Percentiles rank a stretch among this genome's conserved stretches.
These are phyloP conservation scores for Orchestes rusci DNA, from an alignment of 2,888 invertebrate genomes.

Conservation along the genomic window DNA sequence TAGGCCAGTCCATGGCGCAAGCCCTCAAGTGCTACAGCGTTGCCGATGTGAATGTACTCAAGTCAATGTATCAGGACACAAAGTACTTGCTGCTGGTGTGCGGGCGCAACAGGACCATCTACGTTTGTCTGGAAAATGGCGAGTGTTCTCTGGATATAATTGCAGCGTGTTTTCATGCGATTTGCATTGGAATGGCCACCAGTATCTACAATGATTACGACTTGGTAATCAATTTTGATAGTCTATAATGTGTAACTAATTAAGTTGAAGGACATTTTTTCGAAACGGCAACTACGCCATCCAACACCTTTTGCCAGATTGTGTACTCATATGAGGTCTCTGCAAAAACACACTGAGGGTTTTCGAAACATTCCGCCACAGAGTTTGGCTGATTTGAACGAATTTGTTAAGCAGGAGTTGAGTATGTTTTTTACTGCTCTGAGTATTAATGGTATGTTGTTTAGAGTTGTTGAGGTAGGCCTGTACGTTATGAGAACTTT, in stretches of 20 bases:
- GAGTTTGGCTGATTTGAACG: conserved; percentile 34
- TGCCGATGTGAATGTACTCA: conserved; percentile 42
- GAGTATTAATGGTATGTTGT: conserved; percentile 36
- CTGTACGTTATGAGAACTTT: no score
- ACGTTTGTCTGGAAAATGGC: conserved; percentile 51
- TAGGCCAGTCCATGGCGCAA: conserved; percentile 51
- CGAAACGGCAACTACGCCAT: conserved; percentile 38
- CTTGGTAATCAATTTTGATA: no score
- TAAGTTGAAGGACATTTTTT: conserved; percentile 35
- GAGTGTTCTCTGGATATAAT: conserved; percentile 51
- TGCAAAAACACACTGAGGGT: conserved; percentile 25
- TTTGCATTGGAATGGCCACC: conserved; percentile 47
- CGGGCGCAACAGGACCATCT: conserved; percentile 45
- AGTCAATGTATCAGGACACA: conserved; percentile 45
- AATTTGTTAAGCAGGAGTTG: conserved; percentile 37
- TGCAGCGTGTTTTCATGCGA: conserved; percentile 63
- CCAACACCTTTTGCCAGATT: conserved; percentile 38
- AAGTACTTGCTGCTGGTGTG: conserved; percentile 53
- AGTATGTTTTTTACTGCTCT: conserved; percentile 40
- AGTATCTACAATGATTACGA: conserved; percentile 37
- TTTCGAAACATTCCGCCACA: conserved; percentile 32
- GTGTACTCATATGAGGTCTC: conserved; percentile 35
- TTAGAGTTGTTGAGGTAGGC: background rate
- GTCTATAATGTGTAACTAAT: no score
- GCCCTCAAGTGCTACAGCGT: conserved; percentile 25